A percentile compares a stretch with the other conserved stretches of the same genome.
These are phyloP conservation scores for Procapra przewalskii DNA, from an alignment of 2,113 vertebrate species.

Conservation along the genomic window DNA sequence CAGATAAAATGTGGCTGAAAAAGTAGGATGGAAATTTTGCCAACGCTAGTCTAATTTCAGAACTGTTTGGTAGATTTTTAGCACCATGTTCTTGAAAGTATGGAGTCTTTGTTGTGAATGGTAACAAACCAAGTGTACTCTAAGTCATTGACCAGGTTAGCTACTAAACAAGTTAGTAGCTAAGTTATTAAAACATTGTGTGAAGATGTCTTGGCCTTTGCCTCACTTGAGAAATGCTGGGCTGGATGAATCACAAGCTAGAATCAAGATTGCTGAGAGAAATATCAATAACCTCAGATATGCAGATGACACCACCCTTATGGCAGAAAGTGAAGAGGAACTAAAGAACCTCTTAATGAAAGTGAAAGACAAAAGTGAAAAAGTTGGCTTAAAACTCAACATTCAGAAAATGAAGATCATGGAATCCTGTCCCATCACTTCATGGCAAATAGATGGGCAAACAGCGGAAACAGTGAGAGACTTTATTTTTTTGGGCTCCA, in stretches of 20 bases:
- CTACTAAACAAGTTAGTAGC: background rate
- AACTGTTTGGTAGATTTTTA: background rate
- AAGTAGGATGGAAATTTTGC: background rate
- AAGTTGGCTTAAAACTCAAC: background rate
- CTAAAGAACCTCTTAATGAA: background rate
- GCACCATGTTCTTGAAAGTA: background rate
- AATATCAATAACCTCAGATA: background rate
- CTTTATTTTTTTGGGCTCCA: background rate
- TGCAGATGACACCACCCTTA: background rate
- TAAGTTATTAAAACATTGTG: background rate
- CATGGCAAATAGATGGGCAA: background rate
- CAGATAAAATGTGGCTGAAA: background rate
- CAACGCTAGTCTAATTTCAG: background rate
- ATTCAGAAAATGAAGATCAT: background rate
- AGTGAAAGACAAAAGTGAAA: background rate
- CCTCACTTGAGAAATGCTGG: background rate
- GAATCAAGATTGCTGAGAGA: background rate
- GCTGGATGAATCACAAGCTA: background rate
- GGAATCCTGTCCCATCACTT: background rate
- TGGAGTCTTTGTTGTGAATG: background rate
- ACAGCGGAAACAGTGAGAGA: background rate
- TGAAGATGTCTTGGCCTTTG: background rate
- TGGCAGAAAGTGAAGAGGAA: background rate
- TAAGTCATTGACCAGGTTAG: background rate
- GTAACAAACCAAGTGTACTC: background rate